Evolutionary conservation across 1,140 invertebrate genomes (phyloP).

Genomic region (Acromyrmex heyeri): DNA sequence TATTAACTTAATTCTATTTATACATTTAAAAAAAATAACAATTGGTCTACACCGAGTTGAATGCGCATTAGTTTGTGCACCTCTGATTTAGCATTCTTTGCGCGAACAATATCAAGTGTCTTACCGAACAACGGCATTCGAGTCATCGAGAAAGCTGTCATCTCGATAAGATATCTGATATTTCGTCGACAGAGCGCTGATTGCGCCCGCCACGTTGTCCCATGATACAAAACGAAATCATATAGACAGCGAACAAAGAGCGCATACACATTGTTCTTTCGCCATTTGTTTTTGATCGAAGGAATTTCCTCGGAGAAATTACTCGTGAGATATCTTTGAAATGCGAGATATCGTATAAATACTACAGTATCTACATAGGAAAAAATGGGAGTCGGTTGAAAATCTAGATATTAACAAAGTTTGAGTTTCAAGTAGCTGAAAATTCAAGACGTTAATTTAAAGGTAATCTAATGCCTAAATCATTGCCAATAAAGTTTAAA

Average conservation of each 20-base stretch:
- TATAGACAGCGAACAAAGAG: neutral
- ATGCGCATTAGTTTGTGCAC: constrained; percentile 51
- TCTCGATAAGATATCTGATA: constrained; percentile 52
- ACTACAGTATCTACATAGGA: neutral
- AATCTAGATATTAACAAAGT: neutral
- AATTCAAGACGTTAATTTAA: neutral
- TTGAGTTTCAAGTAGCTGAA: neutral
- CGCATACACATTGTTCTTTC: neutral
- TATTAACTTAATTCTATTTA: constrained; percentile 67
- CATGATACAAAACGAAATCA: constrained; percentile 21
- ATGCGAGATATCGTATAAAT: constrained; percentile 6
- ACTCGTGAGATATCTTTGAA: constrained; percentile 20
- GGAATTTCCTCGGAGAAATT: constrained; percentile 41
- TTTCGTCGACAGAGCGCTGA: constrained; percentile 39
- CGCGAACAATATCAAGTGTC: constrained; percentile 65
- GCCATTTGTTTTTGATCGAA: constrained; percentile 38
- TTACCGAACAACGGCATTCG: constrained; percentile 35
- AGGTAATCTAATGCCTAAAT: neutral
- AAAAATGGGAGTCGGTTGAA: neutral
- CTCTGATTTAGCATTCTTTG: constrained; percentile 34
- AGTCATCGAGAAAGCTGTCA: constrained; percentile 4
- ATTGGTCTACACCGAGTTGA: constrained; percentile 34
- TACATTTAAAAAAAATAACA: constrained; percentile 40
- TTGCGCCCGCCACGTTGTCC: constrained; percentile 52
- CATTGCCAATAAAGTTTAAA: constrained; percentile 1